Evolutionary conservation across 2,113 vertebrate species (phyloP), one percentile per base, ranked within the genome.

Genomic region (Scartelaos histophorus): DNA sequence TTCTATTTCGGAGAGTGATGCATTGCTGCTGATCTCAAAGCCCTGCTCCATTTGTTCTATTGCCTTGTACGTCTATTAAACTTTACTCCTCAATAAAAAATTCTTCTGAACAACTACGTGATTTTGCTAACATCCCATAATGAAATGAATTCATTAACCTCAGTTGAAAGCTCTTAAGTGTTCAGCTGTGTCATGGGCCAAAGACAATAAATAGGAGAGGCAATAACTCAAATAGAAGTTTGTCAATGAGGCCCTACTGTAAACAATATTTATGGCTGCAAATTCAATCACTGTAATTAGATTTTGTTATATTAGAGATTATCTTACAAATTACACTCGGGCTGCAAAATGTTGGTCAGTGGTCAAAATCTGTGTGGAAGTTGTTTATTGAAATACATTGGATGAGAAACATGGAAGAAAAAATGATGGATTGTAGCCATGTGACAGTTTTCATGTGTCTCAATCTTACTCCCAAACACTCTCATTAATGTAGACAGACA

Each of bases 131-230:
- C 56, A 66, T 74, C 38, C 38, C 53, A 56, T 85, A 64, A 83
- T 46, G 46, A 67, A 72, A 72, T 77, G 62, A 79, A 79, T 53
- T 56, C 66, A 77, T 79, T 66, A 77, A 71, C 51, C 35, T 73
- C 45, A 38, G 35, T 54, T 15, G n/a, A n/a, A n/a, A n/a, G 70
- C 66, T 75, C 24, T 34, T 15, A 29, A 38, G 61, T 29, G 19
- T 77, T 25, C 58, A 21, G 58, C 66, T 62, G 15, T n/a, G 25
- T 65, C 58, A 62, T 43, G 75, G 64, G 66, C 72, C 64, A 78
- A 69, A 74, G 15, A 72, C 22, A 29, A 66, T 66, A 16, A 64
- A 16, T 67, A 56, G 60, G 16, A 62, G 16, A 49, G 49, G 17
- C 60, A 70, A 47, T 61, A 66, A 71, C 46, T 78, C 46, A 60